Percentiles rank a stretch among this genome's conserved stretches.
These are phyloP conservation scores for Diplodus sargus DNA, from an alignment of 2,797 vertebrate genomes.

Conservation along the genomic window DNA sequence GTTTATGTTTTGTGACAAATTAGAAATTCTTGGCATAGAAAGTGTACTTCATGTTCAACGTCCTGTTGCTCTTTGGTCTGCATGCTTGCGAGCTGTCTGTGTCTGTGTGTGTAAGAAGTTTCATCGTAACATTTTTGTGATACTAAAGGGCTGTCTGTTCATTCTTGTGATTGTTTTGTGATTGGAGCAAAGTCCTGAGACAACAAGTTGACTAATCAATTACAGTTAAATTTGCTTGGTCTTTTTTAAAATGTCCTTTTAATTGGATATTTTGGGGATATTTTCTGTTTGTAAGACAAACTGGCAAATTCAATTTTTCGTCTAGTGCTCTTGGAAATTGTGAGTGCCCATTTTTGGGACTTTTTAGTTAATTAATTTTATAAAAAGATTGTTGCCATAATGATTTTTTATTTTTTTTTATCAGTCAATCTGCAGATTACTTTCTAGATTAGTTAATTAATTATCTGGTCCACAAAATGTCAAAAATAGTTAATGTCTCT, in stretches of 20 bases:
- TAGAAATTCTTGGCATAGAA: background rate
- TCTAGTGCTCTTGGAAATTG: background rate
- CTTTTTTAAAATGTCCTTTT: background rate
- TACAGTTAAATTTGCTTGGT: too few relatives aligned
- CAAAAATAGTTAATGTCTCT: background rate
- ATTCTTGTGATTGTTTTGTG: background rate
- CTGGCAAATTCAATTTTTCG: background rate
- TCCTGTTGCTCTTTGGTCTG: slow-evolving; percentile 1
- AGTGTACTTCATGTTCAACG: background rate
- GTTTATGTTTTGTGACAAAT: slow-evolving; percentile 26
- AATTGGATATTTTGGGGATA: background rate
- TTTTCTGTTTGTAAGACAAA: background rate
- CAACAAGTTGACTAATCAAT: background rate
- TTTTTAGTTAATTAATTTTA: background rate
- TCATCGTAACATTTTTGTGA: background rate
- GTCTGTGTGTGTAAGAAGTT: background rate
- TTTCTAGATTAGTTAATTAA: background rate
- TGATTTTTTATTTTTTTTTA: background rate
- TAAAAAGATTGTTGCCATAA: background rate
- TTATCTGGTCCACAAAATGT: background rate
- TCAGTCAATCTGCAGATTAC: background rate
- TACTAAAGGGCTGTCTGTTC: background rate
- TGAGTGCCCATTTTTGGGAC: background rate
- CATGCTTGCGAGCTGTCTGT: background rate
- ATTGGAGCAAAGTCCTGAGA: background rate